Conservation (phyloP, 2,797 vertebrate species). For the Enteromius anoplus region DNA sequence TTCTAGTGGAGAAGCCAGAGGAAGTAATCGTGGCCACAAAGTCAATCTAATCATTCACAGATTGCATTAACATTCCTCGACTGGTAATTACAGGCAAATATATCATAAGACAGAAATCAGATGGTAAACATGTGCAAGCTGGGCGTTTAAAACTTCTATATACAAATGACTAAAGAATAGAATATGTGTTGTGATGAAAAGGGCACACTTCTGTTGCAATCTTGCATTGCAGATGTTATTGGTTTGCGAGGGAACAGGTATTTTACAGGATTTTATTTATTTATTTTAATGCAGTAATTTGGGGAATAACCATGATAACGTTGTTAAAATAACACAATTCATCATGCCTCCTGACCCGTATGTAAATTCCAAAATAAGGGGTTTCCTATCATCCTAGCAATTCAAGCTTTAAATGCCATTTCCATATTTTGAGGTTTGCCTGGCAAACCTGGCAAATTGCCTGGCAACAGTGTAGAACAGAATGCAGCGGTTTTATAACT, state of each 20-base stretch:
- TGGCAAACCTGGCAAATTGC: no score
- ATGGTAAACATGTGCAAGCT: slow-evolving; percentile 38
- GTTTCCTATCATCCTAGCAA: slow-evolving; percentile 4
- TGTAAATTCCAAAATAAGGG: not conserved
- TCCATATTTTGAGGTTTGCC: not conserved
- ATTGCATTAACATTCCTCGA: slow-evolving; percentile 65
- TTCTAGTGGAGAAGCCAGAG: slow-evolving; percentile 19
- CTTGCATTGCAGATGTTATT: slow-evolving; percentile 3
- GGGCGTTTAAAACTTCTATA: slow-evolving; percentile 49
- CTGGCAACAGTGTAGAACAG: not conserved
- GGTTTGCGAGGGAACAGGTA: not conserved
- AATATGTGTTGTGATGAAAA: not conserved
- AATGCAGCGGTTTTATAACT: not conserved
- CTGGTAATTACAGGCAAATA: slow-evolving; percentile 61
- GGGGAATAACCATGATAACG: not conserved
- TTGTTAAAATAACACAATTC: not conserved
- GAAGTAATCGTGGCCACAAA: slow-evolving; percentile 39
- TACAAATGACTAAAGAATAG: slow-evolving; percentile 33
- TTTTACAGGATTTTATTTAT: not conserved
- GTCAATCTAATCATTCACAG: slow-evolving; percentile 60
- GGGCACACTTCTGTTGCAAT: not conserved
- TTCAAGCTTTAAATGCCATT: slow-evolving; percentile 17
- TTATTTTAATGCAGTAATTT: not conserved
- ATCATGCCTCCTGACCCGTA: not conserved
- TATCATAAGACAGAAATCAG: slow-evolving; percentile 62